Evolutionary conservation across 2,888 invertebrate genomes (phyloP).

Genomic region (Subacronicta megacephala): DNA sequence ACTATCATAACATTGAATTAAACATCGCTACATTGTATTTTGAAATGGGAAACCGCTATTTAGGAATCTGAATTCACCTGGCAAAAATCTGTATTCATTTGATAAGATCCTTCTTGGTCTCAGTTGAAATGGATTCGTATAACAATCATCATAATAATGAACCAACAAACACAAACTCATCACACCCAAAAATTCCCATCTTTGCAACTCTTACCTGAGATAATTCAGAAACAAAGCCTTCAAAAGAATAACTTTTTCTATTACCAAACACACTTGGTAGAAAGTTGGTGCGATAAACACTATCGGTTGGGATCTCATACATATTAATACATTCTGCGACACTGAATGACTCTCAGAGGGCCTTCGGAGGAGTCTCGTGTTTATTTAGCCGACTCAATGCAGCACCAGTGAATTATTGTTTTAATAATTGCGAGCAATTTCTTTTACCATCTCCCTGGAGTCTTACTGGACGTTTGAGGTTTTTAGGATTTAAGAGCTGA

Average conservation of each 20-base stretch:
- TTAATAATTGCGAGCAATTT: conserved; percentile 55
- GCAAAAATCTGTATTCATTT: background rate
- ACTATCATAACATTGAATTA: too few species aligned
- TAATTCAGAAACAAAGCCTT: conserved; percentile 53
- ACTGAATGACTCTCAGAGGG: conserved; percentile 69
- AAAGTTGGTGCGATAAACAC: conserved; percentile 64
- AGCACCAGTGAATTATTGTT: conserved; percentile 54
- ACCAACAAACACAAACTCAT: conserved; percentile 15
- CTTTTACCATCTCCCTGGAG: conserved; percentile 49
- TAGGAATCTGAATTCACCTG: background rate
- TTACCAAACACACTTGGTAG: conserved; percentile 55
- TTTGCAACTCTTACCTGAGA: conserved; percentile 38
- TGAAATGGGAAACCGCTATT: background rate
- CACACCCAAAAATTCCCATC: conserved; percentile 15
- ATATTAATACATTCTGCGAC: conserved; percentile 76
- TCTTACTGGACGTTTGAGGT: conserved; percentile 40
- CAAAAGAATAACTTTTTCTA: conserved; percentile 64
- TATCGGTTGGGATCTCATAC: conserved; percentile 67
- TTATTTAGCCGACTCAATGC: conserved; percentile 62
- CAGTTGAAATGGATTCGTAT: background rate
- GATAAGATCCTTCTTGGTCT: background rate
- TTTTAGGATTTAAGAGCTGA: conserved; percentile 29
- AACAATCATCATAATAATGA: conserved; percentile 4
- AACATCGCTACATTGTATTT: too few species aligned
- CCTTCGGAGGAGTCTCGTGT: conserved; percentile 60